These are phyloP conservation scores for Choristoneura rosaceana DNA, from an alignment of 2,888 invertebrate species.

Conservation along the genomic window DNA sequence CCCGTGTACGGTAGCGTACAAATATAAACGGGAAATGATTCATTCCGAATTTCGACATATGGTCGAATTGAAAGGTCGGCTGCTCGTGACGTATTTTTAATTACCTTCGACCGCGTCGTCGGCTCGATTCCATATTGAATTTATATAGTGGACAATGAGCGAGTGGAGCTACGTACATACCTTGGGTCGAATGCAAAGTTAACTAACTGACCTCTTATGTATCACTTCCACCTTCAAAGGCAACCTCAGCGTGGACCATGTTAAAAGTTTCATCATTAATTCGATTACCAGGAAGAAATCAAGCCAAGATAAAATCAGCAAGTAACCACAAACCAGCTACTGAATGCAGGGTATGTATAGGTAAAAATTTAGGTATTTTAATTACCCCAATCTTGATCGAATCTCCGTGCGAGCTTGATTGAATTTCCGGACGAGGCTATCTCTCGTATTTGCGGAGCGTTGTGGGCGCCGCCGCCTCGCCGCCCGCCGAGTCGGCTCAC, in stretches of 20 bases:
- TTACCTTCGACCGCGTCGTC: slow-evolving; percentile 79
- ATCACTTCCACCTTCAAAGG: slow-evolving; percentile 55
- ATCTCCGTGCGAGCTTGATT: slow-evolving; percentile 81
- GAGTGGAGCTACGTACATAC: slow-evolving; percentile 58
- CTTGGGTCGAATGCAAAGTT: slow-evolving; percentile 50
- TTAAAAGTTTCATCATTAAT: not conserved
- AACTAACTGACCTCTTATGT: slow-evolving; percentile 54
- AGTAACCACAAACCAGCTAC: slow-evolving; percentile 1
- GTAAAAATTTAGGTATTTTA: slow-evolving; percentile 78
- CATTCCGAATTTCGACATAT: slow-evolving; percentile 83
- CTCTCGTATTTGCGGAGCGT: slow-evolving; percentile 77
- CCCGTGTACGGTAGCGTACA: slow-evolving; percentile 59
- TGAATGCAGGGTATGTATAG: slow-evolving; percentile 46
- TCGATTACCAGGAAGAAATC: not conserved
- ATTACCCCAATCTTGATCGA: slow-evolving; percentile 82
- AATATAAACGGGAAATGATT: slow-evolving; percentile 81
- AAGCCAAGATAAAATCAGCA: not conserved
- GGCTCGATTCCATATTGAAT: slow-evolving; percentile 74
- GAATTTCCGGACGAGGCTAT: slow-evolving; percentile 80
- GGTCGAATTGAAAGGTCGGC: slow-evolving; percentile 81
- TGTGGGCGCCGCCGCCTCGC: slow-evolving; percentile 62
- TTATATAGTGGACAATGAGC: slow-evolving; percentile 79
- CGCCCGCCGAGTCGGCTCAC: slow-evolving; percentile 71
- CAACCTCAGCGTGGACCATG: slow-evolving; percentile 48
- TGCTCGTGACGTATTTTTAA: slow-evolving; percentile 85